These are phyloP conservation scores for Spatulosminthurus flaviceps DNA, from an alignment of 2,888 invertebrate species.

Conservation along the genomic window DNA sequence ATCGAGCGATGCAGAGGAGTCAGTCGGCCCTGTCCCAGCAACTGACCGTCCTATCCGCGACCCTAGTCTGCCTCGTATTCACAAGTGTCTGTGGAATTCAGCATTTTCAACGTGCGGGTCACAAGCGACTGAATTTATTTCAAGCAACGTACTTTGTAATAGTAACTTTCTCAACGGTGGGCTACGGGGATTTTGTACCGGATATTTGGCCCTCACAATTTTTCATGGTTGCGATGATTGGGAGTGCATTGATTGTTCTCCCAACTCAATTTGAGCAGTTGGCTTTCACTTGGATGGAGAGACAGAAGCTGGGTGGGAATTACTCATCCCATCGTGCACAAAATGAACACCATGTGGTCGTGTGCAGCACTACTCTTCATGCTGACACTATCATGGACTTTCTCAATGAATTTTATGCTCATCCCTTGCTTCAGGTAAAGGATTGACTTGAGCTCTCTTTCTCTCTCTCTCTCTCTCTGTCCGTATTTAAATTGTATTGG, in stretches of 20 bases:
- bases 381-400: slow-evolving; percentile 99
- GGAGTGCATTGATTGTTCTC: slow-evolving; percentile 92
- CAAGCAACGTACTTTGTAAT: slow-evolving; percentile 98
- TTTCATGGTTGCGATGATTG: slow-evolving; percentile 95
- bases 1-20: slow-evolving; percentile 96
- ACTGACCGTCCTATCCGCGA: slow-evolving; percentile 92
- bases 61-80: slow-evolving; percentile 69
- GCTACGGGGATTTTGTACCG: slow-evolving; percentile 96
- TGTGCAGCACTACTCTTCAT: slow-evolving; percentile 93
- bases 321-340: slow-evolving; percentile 92
- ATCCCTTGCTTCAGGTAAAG: slow-evolving; percentile 82
- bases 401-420: slow-evolving; percentile 98
- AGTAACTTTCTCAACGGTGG: slow-evolving; percentile 98
- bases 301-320: slow-evolving; percentile 95
- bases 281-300: slow-evolving; percentile 98
- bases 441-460: too few relatives aligned
- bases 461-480: too few relatives aligned
- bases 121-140: slow-evolving; percentile 87
- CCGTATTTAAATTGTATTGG: too few relatives aligned
- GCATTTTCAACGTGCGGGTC: slow-evolving; percentile 82
- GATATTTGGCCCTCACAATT: slow-evolving; percentile 99
- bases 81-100: slow-evolving; percentile 89
- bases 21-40: slow-evolving; percentile 96
- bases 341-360: slow-evolving; percentile 97
- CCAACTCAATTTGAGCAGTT: slow-evolving; percentile 99